Base-by-base conservation (phyloP, 2,888 invertebrate species). In the Tetheella fluctuosa region DNA sequence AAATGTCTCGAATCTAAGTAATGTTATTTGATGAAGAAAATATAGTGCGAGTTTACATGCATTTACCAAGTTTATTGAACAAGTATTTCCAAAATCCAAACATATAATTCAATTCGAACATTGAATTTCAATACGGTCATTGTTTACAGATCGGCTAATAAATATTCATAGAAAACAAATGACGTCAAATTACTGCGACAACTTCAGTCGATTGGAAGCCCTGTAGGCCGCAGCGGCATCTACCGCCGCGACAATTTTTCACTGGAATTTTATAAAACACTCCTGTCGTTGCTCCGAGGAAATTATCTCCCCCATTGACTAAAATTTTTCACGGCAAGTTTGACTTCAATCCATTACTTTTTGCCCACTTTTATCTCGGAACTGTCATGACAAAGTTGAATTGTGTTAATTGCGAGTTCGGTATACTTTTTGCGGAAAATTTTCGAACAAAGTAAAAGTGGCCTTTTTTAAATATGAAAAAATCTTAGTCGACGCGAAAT, bases 281-380 rank as follows among this genome's bases (percentile, higher is more conserved):
- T 84, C 79, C 77, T 80, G 79, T 81, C 82, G 79, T 81, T 81
- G 82, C 83, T 78, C 77, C 76, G 78, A 82, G 81, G 74, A 88
- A 90, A 90, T 91, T 90, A 90, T 90, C 90, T 90, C 85, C 85
- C 87, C 87, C 90, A 90, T 90, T 90, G 90, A 88, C 86, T 85
- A 83, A 87, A 85, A 89, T 87, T 90, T 90, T 91, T 91, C 90
- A 88, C 88, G 82, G 87, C 84, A 88, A 90, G 90, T 91, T 90
- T 90, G 89, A 89, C 91, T 90, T 88, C 89, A 88, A 90, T 90
- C 88, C 88, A 89, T 90, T 90, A 89, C 81, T 81, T 89, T 86
- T 88, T 85, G 80, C 71, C 76, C 83, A 86, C 80, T 89, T 89
- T 89, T 89, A 89, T 91, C 90, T 87, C 73, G 72, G 75, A 82